These are phyloP conservation scores for Cacatua alba DNA, from an alignment of 2,113 vertebrate genomes.

Conservation along the genomic window DNA sequence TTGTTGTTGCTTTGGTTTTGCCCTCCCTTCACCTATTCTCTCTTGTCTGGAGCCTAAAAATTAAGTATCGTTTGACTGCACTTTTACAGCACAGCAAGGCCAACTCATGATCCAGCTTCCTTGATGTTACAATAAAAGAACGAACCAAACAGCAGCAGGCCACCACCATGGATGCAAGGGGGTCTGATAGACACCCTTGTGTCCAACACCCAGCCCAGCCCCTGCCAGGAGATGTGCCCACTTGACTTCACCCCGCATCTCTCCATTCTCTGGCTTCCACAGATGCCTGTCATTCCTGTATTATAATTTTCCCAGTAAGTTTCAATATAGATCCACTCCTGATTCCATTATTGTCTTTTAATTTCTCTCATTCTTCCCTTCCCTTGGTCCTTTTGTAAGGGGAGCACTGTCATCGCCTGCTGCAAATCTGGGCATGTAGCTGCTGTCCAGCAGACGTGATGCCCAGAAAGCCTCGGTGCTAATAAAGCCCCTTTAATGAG, in stretches of 20 bases:
- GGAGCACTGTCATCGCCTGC: not conserved
- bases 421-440: not conserved
- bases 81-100: not conserved
- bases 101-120: not conserved
- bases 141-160: not conserved
- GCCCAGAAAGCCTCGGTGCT: not conserved
- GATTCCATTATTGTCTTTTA: not conserved
- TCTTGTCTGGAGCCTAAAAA: not conserved
- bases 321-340: not conserved
- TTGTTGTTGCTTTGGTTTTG: not conserved
- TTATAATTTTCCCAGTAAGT: not conserved
- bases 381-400: not conserved
- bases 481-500: not conserved
- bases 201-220: not conserved
- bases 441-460: not conserved
- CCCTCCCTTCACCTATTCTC: not conserved
- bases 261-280: not conserved
- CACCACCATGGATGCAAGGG: not conserved
- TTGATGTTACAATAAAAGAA: not conserved
- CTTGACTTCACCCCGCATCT: accelerated
- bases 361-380: not conserved
- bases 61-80: not conserved
- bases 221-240: not conserved
- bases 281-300: not conserved
- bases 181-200: not conserved